Base-by-base conservation (phyloP, 2,888 invertebrate genomes). In the Apotomis betuletana region DNA sequence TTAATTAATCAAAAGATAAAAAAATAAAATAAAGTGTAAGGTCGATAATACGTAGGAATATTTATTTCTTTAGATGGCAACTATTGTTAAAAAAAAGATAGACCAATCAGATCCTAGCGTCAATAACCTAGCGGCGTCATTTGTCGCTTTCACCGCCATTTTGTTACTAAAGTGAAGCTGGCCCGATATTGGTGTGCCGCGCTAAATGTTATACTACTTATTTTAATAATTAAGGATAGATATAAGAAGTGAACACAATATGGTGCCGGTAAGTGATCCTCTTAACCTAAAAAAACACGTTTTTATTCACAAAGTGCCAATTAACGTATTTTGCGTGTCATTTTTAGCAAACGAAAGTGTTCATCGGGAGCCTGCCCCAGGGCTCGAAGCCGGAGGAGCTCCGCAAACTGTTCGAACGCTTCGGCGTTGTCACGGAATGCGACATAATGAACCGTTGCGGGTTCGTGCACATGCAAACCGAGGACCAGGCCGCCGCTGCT, bases 381-480 rank as follows among this genome's bases (percentile, higher is more conserved):
- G 96, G 96, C 80, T 97, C 97, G 77, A 96, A 96, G 81, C 95
- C 96, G 69, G 96, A 97, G 81, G 98, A 98, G 81, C 94, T 98
- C 60, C 94, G 96, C 61, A 95, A 95, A 77, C 92, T 98, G 64
- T 98, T 99, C 91, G 96, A 97, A 78, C 96, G 96, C 67, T 98
- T 96, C 88, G 98, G 98, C 60, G 95, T 95, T 70, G 98, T 99
- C 5, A 97, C 97, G 15, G 98, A 99, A 89, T 98, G 98, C 89
- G 98, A 98, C 86, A 97, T 99, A 73, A 96, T 98, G 93, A 98
- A 98, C 87, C 96, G 98, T 74, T 99, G 98, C 88, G 98, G 98
- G 9, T 99, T 99, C 91, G 97, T 99, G 64, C 98, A 98, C 89
- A 96, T 97, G 96, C 96, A 97, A 83, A 96, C 96, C 27, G 95